These are phyloP conservation scores for Carcina quercana DNA, from an alignment of 2,888 invertebrate genomes.

Conservation along the genomic window DNA sequence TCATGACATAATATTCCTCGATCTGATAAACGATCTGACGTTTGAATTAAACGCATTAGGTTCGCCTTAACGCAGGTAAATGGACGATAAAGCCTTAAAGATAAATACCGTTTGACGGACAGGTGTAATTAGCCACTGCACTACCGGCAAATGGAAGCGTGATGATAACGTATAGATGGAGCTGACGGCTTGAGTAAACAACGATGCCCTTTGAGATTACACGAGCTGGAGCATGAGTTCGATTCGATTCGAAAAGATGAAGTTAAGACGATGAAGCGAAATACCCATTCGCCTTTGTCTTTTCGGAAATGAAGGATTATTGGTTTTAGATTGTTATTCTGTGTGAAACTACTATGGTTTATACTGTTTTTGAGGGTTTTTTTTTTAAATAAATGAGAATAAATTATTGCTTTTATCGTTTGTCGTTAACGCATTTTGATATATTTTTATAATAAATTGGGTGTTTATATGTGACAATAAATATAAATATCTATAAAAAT, in stretches of 20 bases:
- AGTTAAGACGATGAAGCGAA: too few relatives aligned
- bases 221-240: conserved; percentile 1
- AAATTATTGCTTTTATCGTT: too few relatives aligned
- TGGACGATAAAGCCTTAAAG: conserved; percentile 47
- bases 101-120: conserved; percentile 54
- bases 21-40: conserved; percentile 21
- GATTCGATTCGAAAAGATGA: neutral
- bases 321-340: too few relatives aligned
- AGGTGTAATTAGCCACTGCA: conserved; percentile 58
- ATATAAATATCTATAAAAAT: too few relatives aligned
- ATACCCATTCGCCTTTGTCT: too few relatives aligned
- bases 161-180: conserved; percentile 37
- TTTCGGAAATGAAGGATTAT: too few relatives aligned
- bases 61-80: conserved; percentile 32
- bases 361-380: too few relatives aligned
- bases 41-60: conserved; percentile 26
- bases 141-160: conserved; percentile 46
- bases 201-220: conserved; percentile 53
- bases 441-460: too few relatives aligned
- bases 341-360: too few relatives aligned
- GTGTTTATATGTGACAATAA: too few relatives aligned
- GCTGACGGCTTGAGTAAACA: conserved; percentile 38
- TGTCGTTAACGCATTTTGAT: too few relatives aligned
- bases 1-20: neutral
- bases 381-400: too few relatives aligned